Percentiles rank a stretch among this genome's conserved stretches.
These are phyloP conservation scores for Gambusia holbrooki DNA, from an alignment of 2,113 vertebrate genomes.

Conservation along the genomic window DNA sequence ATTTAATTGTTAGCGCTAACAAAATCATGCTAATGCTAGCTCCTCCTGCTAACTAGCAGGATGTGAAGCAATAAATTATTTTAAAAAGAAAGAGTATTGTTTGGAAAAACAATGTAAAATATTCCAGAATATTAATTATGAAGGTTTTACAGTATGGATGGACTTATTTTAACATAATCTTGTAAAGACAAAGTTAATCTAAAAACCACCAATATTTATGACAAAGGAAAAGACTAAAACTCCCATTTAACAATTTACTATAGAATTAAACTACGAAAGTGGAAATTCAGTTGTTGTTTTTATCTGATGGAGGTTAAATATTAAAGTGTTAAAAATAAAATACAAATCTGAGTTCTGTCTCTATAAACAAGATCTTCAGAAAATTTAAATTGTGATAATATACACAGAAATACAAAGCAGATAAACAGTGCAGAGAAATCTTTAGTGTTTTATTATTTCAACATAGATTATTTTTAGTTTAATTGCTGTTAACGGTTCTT, in stretches of 20 bases:
- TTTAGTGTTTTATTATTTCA: rapidly evolving
- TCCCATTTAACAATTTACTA: background rate
- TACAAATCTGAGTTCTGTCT: background rate
- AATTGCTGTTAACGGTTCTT: background rate
- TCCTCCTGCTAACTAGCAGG: background rate
- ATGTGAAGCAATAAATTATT: background rate
- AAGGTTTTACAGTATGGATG: background rate
- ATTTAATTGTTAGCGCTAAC: background rate
- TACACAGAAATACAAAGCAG: background rate
- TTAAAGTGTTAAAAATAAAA: background rate
- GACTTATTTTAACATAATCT: background rate
- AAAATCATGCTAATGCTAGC: background rate
- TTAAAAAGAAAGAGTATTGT: background rate
- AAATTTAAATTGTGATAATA: background rate
- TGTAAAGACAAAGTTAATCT: background rate
- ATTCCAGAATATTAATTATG: background rate
- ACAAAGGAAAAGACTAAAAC: background rate
- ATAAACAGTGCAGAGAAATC: background rate
- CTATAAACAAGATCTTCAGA: background rate
- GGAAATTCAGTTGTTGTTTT: background rate
- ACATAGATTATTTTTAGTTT: background rate
- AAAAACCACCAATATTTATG: background rate
- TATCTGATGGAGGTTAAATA: background rate
- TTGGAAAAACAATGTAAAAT: background rate
- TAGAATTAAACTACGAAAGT: background rate